Base-by-base conservation (phyloP, 2,797 vertebrate species). In the Mustela erminea region DNA sequence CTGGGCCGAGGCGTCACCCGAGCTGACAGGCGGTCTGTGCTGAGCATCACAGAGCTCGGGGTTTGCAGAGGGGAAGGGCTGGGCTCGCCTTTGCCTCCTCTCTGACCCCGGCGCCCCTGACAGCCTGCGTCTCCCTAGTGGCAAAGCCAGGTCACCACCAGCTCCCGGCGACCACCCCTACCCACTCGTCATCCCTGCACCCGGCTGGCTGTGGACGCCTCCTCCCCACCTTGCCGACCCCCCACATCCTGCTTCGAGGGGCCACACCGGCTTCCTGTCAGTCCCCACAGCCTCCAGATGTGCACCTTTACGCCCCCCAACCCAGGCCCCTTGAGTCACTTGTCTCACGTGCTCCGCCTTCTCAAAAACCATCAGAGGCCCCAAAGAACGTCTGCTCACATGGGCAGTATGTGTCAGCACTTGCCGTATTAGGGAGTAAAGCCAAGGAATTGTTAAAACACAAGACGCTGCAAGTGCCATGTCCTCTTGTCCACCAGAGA, bases 391-490 rank as follows among this genome's bases (percentile, higher is more conserved):
- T 32, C 3, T 11, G 4, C 18, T 25, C 17, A 6, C 0, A 5
- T 49, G 52, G 9, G 38, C 11, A 14, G 0, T 7, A 3, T 27
- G 1, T 38, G 9, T 18, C 11, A 2, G 1, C 35, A 14, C 54
- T 32, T 4, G 13, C 81, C 13, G 17, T 13, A 9, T 72, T 35
- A 17, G 58, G 14, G 35, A 12, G 17, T 2, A 7, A 35, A 41
- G 87, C 23, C 2, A 1, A 21, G 82, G 43, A 23, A 5, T 0
- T 15, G 32, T 56, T 32, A 8, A 74, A 25, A 41, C 18, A 0
- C 0, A 3, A 25, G 66, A 7, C 1, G 5, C 3, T 5, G 5
- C 11, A 29, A 20, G 18, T 68, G 3, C 11, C 11, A 0, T 3
- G 9, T 32, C 18, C 56, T 4, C 0, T 17, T 10, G 7, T 38